Percentiles rank a stretch among this genome's conserved stretches.
Conservation (phyloP, 2,797 vertebrate genomes). For the Limnodromus scolopaceus region DNA sequence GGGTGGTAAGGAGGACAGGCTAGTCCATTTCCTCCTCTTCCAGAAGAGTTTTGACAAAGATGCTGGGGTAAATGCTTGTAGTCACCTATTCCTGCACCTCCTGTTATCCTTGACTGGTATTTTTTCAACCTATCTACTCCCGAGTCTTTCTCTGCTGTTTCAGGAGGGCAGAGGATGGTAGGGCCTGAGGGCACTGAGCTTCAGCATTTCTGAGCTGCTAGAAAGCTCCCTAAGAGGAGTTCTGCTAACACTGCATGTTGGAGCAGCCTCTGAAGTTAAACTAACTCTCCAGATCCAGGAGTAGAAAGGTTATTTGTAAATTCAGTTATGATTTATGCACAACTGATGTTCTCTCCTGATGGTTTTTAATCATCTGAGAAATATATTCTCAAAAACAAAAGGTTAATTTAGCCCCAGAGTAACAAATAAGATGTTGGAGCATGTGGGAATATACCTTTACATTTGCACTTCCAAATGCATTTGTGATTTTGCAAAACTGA, state of each 20-base stretch:
- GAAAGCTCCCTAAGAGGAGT: neutral
- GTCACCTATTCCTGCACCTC: neutral
- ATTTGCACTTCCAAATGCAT: neutral
- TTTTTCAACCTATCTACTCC: neutral
- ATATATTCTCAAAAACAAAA: neutral
- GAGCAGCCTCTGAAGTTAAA: neutral
- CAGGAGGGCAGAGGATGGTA: neutral
- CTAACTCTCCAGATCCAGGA: neutral
- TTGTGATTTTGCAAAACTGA: neutral
- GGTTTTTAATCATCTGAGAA: slow-evolving; percentile 32
- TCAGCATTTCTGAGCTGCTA: neutral
- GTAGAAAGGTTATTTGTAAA: slow-evolving; percentile 51
- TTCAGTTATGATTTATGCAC: neutral
- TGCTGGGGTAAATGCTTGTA: neutral
- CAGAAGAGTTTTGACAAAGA: neutral
- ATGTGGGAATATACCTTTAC: neutral
- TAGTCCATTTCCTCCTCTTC: neutral
- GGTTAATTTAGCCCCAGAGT: slow-evolving; percentile 30
- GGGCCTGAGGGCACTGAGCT: slow-evolving; percentile 3
- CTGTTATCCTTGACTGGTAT: neutral
- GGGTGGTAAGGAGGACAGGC: neutral
- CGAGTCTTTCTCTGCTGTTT: neutral
- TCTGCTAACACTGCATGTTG: neutral
- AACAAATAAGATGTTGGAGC: neutral
- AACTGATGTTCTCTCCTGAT: neutral